Percentiles rank a stretch among this genome's conserved stretches.
phyloP scores from a whole-genome alignment of 2,888 invertebrate species.

The Dioctria linearis region DNA sequence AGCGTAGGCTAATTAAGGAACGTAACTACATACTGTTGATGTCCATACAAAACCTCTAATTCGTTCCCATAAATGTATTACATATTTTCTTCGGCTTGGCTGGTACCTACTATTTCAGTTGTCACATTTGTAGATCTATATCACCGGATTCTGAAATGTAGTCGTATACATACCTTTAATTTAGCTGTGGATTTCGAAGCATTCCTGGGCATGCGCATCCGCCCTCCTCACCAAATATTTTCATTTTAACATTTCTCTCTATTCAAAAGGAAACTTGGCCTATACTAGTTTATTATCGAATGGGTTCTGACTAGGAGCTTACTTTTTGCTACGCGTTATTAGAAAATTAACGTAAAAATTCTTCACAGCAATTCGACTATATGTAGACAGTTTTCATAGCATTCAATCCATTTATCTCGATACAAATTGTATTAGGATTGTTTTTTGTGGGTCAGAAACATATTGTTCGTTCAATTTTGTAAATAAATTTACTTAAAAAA shows the following conservation, averaged over 20 bases:
- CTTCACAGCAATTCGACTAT: not conserved
- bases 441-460: too few species aligned
- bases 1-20: not conserved
- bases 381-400: not conserved
- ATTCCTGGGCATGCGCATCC: conserved; percentile 25
- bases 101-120: not conserved
- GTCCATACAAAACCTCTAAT: not conserved
- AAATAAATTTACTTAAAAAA: conserved; percentile 2
- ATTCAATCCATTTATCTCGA: not conserved
- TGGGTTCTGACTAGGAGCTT: not conserved
- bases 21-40: not conserved
- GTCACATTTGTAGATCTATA: conserved; percentile 27
- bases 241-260: conserved; percentile 11
- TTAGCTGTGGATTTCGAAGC: conserved; percentile 31
- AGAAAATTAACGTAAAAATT: not conserved
- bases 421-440: not conserved
- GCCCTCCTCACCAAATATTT: not conserved
- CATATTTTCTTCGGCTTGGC: not conserved
- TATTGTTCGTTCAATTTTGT: not conserved
- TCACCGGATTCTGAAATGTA: conserved; percentile 4
- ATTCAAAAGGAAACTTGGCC: not conserved
- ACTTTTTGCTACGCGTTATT: not conserved
- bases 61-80: not conserved
- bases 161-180: conserved; percentile 1
- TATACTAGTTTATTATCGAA: conserved; percentile 31